Evolutionary conservation across 1,140 invertebrate species (phyloP).

Genomic region (Drosophila bifasciata): DNA sequence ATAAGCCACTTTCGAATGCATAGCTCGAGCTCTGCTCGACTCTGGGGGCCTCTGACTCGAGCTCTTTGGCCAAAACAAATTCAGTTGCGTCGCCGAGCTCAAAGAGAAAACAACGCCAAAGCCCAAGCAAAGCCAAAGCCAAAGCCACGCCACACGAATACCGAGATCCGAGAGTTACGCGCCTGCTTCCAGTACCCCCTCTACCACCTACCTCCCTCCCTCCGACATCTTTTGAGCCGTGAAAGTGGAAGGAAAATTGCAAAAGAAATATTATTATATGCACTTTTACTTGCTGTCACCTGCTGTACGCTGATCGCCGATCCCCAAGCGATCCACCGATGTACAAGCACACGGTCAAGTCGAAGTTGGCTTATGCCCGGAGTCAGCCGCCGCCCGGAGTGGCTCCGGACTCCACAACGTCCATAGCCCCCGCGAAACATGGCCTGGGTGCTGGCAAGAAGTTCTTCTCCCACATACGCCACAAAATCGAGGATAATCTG

Average conservation of each 20-base stretch:
- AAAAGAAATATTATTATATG: constrained; percentile 43
- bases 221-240: constrained; percentile 40
- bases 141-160: constrained; percentile 51
- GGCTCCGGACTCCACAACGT: too few relatives aligned
- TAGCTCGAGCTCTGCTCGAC: constrained; percentile 38
- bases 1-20: constrained; percentile 82
- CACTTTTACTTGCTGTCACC: constrained; percentile 67
- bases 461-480: constrained; percentile 77
- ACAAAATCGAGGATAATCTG: constrained; percentile 82
- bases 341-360: constrained; percentile 77
- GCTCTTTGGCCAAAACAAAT: constrained; percentile 55
- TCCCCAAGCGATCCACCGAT: constrained; percentile 38
- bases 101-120: constrained; percentile 74
- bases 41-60: constrained; percentile 30
- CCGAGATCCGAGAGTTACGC: constrained; percentile 21
- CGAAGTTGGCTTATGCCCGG: constrained; percentile 62
- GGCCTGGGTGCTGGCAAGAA: constrained; percentile 68
- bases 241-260: constrained; percentile 73
- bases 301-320: constrained; percentile 11
- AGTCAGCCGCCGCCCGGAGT: constrained; percentile 53
- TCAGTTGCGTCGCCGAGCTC: constrained; percentile 76
- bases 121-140: constrained; percentile 15
- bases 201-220: background rate
- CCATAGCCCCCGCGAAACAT: constrained; percentile 37
- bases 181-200: constrained; percentile 20